Evolutionary conservation across 2,888 invertebrate species (phyloP).

Genomic region (Protonemura montana): DNA sequence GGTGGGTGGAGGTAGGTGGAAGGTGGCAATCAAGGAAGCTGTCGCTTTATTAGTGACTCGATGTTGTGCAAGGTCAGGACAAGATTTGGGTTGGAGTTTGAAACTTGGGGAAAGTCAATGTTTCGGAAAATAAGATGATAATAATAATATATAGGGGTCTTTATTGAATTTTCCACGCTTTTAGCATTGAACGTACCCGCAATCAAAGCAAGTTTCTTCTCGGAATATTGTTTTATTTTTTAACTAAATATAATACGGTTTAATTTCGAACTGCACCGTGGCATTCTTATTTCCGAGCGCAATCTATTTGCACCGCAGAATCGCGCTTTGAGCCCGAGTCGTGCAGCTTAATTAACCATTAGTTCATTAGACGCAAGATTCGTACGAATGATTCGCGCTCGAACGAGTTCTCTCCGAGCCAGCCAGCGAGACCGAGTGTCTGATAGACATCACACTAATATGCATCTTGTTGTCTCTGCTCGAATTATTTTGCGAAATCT

Average conservation of each 20-base stretch:
- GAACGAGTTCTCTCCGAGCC: neutral
- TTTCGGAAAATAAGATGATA: neutral
- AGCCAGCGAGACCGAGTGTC: neutral
- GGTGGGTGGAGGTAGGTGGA: neutral
- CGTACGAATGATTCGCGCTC: neutral
- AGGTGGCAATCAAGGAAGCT: conserved; percentile 12
- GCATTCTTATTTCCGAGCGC: neutral
- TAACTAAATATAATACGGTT: neutral
- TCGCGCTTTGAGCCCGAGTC: neutral
- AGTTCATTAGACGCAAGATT: neutral
- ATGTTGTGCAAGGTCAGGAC: neutral
- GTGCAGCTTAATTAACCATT: neutral
- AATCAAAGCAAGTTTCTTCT: neutral
- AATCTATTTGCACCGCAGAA: neutral
- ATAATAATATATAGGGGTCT: neutral
- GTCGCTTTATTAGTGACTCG: neutral
- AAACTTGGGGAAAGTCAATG: neutral
- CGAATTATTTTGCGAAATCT: conserved; percentile 35
- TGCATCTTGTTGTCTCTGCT: conserved; percentile 32
- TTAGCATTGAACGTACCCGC: neutral
- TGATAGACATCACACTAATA: conserved; percentile 34
- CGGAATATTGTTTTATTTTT: neutral
- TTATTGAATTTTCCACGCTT: neutral
- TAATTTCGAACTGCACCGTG: neutral
- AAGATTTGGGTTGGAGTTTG: neutral